Conservation (phyloP, 1,140 invertebrate species). For the Bursaphelenchus mucronatus region DNA sequence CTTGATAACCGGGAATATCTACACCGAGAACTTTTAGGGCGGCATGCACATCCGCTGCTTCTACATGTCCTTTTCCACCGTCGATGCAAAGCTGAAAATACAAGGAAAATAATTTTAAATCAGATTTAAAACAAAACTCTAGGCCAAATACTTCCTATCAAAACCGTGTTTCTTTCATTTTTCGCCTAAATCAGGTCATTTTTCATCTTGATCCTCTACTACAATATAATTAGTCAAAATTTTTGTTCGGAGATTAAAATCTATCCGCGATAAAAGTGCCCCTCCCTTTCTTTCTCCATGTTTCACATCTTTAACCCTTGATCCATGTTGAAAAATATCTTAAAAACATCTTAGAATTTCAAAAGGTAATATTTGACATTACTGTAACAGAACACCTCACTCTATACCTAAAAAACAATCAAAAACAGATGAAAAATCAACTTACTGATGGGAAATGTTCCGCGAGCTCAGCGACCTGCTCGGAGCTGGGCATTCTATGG, state of each 20-base stretch:
- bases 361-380: too few species aligned
- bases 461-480: constrained; percentile 39
- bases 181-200: too few species aligned
- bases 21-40: constrained; percentile 55
- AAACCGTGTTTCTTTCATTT: background rate
- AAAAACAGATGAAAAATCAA: constrained; percentile 1
- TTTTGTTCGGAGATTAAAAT: background rate
- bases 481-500: constrained; percentile 26
- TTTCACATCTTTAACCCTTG: too few species aligned
- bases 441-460: constrained; percentile 41
- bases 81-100: constrained; percentile 32
- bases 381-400: too few species aligned
- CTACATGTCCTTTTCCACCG: constrained; percentile 39
- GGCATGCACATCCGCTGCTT: constrained; percentile 37
- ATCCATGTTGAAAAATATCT: too few species aligned
- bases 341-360: too few species aligned
- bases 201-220: too few species aligned
- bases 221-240: constrained; percentile 9
- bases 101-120: background rate
- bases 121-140: background rate
- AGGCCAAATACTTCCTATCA: background rate
- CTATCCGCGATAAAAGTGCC: too few species aligned
- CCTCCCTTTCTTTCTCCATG: too few species aligned
- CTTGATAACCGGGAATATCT: constrained; percentile 57
- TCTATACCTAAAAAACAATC: too few species aligned